Base-by-base conservation (phyloP, 2,888 invertebrate genomes). In the Phortica magna region DNA sequence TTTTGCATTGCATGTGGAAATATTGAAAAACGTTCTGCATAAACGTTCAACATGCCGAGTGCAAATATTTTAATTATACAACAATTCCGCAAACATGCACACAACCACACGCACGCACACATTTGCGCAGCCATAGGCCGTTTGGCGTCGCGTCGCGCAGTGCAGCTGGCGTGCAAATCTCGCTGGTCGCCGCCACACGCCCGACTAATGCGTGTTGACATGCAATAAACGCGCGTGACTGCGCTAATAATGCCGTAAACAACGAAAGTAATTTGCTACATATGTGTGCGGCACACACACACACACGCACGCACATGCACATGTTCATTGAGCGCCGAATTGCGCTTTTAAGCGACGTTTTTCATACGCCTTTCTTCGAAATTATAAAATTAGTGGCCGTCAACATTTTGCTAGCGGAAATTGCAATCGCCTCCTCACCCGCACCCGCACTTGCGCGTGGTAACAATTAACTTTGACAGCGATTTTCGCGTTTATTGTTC, bases 331-430 rank as follows among this genome's bases (percentile, higher is more conserved):
- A 48, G 48, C 2, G 3, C 48, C 7, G 7, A 31, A 9, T 31
- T 22, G 70, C n/a, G n/a, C 81, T 77, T 88, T n/a, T n/a, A n/a
- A n/a, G n/a, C n/a, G n/a, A n/a, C n/a, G n/a, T n/a, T n/a, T n/a
- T 76, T 59, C 77, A 80, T 71, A 71, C 75, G 77, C 71, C 67
- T 74, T 78, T 79, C 81, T 78, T 80, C 74, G 68, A 83, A 85
- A 84, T 84, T 87, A 87, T 83, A 81, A 83, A 85, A 84, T 85
- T 85, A 83, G 80, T 74, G 73, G 59, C 39, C 74, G 79, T 80
- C 78, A 81, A 79, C 84, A 83, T 86, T 88, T 85, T 83, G 84
- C 43, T 77, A 57, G 75, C 79, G 88, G 84, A 85, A 84, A 82
- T 80, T 79, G 31, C 31, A 31, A 4, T 4, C 31, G 31, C 31